A percentile compares a stretch with the other conserved stretches of the same genome.
Conservation (phyloP, 2,888 invertebrate genomes). For the Reticulitermes lucifugus region DNA sequence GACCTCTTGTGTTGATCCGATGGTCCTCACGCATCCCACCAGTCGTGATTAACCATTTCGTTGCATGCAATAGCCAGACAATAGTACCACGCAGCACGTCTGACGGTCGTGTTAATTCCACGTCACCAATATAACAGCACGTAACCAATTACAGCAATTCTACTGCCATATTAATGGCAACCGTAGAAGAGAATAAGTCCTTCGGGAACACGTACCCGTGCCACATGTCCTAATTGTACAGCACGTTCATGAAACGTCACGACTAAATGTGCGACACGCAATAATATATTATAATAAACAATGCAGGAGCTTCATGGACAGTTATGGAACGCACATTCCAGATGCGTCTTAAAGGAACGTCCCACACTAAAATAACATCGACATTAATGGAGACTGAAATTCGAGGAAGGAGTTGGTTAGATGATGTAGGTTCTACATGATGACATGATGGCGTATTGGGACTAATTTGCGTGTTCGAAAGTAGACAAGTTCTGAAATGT, state of each 20-base stretch:
- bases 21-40: too few species aligned
- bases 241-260: constrained; percentile 33
- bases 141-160: constrained; percentile 34
- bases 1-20: too few species aligned
- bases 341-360: not conserved
- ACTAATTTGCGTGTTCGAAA: too few species aligned
- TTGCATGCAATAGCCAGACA: not conserved
- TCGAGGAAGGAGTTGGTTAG: not conserved
- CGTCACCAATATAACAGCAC: constrained; percentile 17
- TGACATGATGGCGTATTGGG: too few species aligned
- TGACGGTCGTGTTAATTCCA: constrained; percentile 36
- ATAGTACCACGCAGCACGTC: not conserved
- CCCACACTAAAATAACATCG: not conserved
- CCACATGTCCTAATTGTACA: constrained; percentile 34
- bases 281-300: constrained; percentile 36
- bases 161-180: constrained; percentile 13
- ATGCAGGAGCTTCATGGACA: not conserved
- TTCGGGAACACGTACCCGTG: constrained; percentile 5
- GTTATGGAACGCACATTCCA: constrained; percentile 13
- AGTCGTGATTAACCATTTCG: not conserved
- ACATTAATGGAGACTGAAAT: not conserved
- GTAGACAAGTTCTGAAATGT: too few species aligned
- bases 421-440: too few species aligned
- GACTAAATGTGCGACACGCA: constrained; percentile 18
- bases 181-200: constrained; percentile 27